Conservation (phyloP, 2,888 invertebrate genomes). For the Rhingia campestris region DNA sequence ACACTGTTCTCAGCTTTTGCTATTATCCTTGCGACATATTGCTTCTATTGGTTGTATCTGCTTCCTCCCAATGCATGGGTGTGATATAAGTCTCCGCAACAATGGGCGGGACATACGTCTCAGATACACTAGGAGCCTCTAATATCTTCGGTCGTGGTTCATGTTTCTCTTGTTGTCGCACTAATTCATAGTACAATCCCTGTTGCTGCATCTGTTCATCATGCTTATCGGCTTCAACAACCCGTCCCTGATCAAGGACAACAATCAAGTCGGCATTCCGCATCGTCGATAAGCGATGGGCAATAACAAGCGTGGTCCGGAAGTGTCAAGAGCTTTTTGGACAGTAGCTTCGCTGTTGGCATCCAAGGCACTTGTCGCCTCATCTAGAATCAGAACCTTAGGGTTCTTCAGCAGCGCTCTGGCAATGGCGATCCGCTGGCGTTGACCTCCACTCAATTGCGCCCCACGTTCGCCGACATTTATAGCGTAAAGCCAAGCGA, state of each 20-base stretch:
- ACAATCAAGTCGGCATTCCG: constrained; percentile 95
- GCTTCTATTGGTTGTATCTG: constrained; percentile 17
- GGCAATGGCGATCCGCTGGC: constrained; percentile 97
- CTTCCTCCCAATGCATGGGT: constrained; percentile 27
- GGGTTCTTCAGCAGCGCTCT: constrained; percentile 96
- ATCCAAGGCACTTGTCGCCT: constrained; percentile 97
- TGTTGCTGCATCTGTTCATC: constrained; percentile 88
- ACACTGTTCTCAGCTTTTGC: neutral
- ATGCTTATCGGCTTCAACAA: constrained; percentile 95
- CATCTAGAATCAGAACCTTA: constrained; percentile 93
- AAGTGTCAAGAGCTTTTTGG: constrained; percentile 93
- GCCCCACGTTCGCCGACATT: constrained; percentile 94
- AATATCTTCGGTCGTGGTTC: constrained; percentile 42
- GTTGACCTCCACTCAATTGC: constrained; percentile 97
- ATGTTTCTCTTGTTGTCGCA: constrained; percentile 88
- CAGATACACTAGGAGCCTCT: neutral
- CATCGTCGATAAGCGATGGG: constrained; percentile 96
- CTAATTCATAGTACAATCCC: constrained; percentile 93
- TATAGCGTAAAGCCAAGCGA: constrained; percentile 95
- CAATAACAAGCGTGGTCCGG: constrained; percentile 96
- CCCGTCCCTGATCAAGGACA: constrained; percentile 91
- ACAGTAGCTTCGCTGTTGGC: constrained; percentile 95
- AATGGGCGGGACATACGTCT: neutral
- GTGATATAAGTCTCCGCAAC: neutral
- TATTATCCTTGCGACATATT: constrained; percentile 53